A percentile compares a stretch with the other conserved stretches of the same genome.
Conservation (phyloP, 1,140 invertebrate genomes). For the Polyergus mexicanus region DNA sequence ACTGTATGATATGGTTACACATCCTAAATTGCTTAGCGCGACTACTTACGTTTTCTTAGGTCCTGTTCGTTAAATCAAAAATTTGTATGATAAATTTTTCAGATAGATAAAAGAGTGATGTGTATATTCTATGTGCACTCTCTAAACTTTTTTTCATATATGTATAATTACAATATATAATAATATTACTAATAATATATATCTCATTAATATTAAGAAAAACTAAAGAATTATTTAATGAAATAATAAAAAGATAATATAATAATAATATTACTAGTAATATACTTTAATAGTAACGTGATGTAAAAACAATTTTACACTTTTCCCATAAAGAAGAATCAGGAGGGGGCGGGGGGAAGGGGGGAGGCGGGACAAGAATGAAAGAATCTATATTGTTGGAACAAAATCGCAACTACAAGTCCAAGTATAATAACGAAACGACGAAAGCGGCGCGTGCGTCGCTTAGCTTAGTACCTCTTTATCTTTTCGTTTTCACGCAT, state of each 20-base stretch:
- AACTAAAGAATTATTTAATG: too few relatives aligned
- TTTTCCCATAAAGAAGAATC: not conserved
- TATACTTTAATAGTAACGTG: constrained; percentile 63
- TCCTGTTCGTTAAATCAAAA: constrained; percentile 73
- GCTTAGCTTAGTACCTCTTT: constrained; percentile 71
- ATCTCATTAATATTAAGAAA: constrained; percentile 16
- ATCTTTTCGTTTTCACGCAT: constrained; percentile 21
- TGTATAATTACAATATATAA: constrained; percentile 64
- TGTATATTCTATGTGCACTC: constrained; percentile 60
- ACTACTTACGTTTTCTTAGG: constrained; percentile 70
- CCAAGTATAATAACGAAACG: constrained; percentile 54
- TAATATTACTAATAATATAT: constrained; percentile 53
- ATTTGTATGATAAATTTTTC: constrained; percentile 41
- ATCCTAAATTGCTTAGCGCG: constrained; percentile 73
- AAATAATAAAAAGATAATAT: constrained; percentile 64
- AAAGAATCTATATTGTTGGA: constrained; percentile 53
- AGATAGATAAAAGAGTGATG: constrained; percentile 60
- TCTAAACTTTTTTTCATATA: constrained; percentile 65
- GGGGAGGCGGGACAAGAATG: constrained; percentile 10
- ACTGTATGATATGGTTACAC: constrained; percentile 79
- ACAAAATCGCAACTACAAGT: constrained; percentile 59
- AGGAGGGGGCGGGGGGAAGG: too few relatives aligned
- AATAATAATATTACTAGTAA: too few relatives aligned
- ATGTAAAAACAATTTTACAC: constrained; percentile 68
- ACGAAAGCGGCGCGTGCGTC: constrained; percentile 26